phyloP scores from a whole-genome alignment of 2,888 invertebrate species.

The Fragum whitleyi region DNA sequence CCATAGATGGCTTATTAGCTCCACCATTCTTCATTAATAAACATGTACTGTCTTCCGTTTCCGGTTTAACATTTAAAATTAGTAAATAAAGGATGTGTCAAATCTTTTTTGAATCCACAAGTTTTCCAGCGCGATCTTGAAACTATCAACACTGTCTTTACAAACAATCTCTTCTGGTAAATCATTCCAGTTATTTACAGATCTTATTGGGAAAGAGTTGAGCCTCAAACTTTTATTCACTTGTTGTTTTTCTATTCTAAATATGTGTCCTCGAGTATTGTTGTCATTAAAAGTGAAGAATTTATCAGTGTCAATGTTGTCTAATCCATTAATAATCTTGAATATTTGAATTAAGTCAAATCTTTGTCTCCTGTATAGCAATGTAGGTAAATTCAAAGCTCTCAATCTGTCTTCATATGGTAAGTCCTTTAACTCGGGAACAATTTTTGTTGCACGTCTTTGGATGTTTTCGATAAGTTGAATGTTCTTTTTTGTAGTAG shows the following conservation, averaged over 20 bases:
- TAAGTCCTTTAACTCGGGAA: neutral
- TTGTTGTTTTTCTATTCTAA: neutral
- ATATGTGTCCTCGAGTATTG: neutral
- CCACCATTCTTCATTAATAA: too few relatives aligned
- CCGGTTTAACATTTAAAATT: too few relatives aligned
- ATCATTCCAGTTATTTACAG: too few relatives aligned
- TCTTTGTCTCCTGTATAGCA: neutral
- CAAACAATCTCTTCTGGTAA: too few relatives aligned
- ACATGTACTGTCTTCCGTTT: too few relatives aligned
- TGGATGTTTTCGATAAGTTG: neutral
- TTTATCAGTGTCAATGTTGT: neutral
- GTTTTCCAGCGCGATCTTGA: too few relatives aligned
- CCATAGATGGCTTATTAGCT: too few relatives aligned
- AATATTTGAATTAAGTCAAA: neutral
- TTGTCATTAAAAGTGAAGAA: conserved; percentile 9
- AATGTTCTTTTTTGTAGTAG: neutral
- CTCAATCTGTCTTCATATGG: neutral
- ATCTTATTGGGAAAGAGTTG: too few relatives aligned
- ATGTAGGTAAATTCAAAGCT: neutral
- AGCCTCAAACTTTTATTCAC: too few relatives aligned
- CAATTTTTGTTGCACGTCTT: neutral
- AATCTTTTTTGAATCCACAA: too few relatives aligned
- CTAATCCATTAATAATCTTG: neutral
- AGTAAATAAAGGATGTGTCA: too few relatives aligned
- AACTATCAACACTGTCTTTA: too few relatives aligned